These are phyloP conservation scores for Rhombomys opimus DNA, from an alignment of 2,113 vertebrate genomes.

Conservation along the genomic window DNA sequence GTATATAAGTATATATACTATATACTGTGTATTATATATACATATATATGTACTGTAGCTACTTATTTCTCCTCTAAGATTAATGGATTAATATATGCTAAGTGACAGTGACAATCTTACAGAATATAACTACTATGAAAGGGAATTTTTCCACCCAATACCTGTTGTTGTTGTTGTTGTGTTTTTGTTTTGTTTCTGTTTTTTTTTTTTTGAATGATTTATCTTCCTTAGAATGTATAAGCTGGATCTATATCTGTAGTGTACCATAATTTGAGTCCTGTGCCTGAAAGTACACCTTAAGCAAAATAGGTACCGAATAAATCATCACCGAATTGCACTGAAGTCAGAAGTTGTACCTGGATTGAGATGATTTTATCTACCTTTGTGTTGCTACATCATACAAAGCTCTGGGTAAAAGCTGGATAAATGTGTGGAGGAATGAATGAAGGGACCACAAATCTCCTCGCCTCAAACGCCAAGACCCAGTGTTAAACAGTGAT, in stretches of 20 bases:
- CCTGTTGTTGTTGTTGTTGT: not conserved
- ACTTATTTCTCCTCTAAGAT: not conserved
- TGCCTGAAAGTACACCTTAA: not conserved
- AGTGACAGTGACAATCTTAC: not conserved
- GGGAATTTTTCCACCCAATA: not conserved
- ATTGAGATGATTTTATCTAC: not conserved
- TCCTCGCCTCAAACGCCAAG: not conserved
- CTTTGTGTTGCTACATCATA: not conserved
- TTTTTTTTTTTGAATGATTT: not conserved
- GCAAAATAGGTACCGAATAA: not conserved
- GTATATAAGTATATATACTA: too few species aligned
- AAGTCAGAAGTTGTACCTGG: not conserved
- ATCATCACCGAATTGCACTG: not conserved
- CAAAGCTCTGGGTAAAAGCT: not conserved
- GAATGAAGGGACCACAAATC: not conserved
- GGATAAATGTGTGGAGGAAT: not conserved
- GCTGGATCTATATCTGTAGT: rapidly evolving
- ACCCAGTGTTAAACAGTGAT: not conserved
- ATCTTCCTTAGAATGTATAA: not conserved
- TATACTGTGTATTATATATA: not conserved
- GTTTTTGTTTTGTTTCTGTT: not conserved
- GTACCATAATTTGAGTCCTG: not conserved
- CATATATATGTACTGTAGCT: not conserved
- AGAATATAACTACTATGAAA: not conserved
- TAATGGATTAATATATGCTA: not conserved